A percentile compares a stretch with the other conserved stretches of the same genome.
Conservation (phyloP, 2,797 vertebrate genomes). For the Hydrocynus forskahlii region DNA sequence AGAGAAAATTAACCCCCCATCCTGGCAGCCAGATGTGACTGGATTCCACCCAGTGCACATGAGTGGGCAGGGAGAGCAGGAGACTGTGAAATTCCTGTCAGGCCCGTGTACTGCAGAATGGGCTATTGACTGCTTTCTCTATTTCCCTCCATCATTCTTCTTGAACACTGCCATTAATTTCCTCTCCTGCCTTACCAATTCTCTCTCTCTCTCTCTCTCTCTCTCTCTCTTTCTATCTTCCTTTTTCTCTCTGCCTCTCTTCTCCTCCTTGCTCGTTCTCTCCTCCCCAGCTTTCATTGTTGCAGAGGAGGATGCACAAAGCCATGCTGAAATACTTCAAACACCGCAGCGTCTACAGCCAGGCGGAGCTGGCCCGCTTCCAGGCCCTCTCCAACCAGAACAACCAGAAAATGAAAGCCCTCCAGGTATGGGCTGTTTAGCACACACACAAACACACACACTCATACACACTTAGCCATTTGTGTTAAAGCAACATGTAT, state of each 20-base stretch:
- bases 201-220: conserved; percentile 88
- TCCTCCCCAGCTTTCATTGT: conserved; percentile 85
- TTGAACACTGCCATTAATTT: conserved; percentile 99
- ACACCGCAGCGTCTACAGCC: conserved; percentile 85
- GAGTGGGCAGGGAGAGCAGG: conserved; percentile 99
- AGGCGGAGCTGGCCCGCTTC: conserved; percentile 87
- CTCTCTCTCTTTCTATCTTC: conserved; percentile 50
- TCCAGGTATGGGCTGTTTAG: conserved; percentile 86
- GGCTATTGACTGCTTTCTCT: conserved; percentile 99
- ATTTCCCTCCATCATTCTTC: conserved; percentile 99
- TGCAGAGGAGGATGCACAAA: conserved; percentile 86
- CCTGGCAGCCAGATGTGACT: conserved; percentile 99
- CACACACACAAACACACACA: conserved; percentile 46
- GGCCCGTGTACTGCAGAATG: conserved; percentile 97
- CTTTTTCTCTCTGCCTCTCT: conserved; percentile 21
- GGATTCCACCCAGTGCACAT: conserved; percentile 99
- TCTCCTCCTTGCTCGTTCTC: conserved; percentile 58
- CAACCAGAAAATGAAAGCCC: conserved; percentile 93
- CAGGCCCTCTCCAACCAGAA: conserved; percentile 90
- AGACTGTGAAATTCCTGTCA: conserved; percentile 99
- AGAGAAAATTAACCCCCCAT: conserved; percentile 99
- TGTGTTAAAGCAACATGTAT: conserved; percentile 30
- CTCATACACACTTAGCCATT: conserved; percentile 22
- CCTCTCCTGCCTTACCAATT: conserved; percentile 94
- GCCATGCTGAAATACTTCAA: conserved; percentile 83